A percentile compares a stretch with the other conserved stretches of the same genome.
Evolutionary conservation across 2,797 vertebrate genomes (phyloP).

Genomic region (Vultur gryphus): DNA sequence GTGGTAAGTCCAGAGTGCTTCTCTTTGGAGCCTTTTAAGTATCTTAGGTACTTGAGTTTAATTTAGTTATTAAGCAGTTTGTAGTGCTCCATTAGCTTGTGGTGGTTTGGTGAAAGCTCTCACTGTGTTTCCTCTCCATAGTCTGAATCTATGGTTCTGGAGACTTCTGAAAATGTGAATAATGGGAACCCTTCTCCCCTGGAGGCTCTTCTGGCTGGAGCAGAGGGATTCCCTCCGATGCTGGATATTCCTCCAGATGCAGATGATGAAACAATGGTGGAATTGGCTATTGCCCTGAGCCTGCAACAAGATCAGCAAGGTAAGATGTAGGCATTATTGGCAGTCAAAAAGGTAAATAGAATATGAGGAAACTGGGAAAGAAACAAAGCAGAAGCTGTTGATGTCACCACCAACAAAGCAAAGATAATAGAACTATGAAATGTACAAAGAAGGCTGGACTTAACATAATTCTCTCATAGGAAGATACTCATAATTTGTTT

Average conservation of each 20-base stretch:
- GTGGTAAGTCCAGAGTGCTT: slow-evolving; percentile 83
- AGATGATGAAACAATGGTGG: slow-evolving; percentile 99
- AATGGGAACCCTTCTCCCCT: slow-evolving; percentile 97
- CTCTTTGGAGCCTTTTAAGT: neutral
- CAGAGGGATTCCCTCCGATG: slow-evolving; percentile 97
- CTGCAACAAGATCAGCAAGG: slow-evolving; percentile 98
- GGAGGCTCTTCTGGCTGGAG: slow-evolving; percentile 95
- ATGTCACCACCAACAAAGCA: neutral
- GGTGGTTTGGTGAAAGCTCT: neutral
- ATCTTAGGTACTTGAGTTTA: neutral
- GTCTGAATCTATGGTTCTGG: slow-evolving; percentile 98
- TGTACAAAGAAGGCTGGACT: neutral
- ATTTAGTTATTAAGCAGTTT: neutral
- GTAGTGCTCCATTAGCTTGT: neutral
- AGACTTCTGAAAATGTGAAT: slow-evolving; percentile 93
- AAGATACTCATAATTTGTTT: neutral
- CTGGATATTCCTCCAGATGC: slow-evolving; percentile 98
- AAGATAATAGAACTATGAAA: neutral
- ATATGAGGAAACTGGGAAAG: neutral
- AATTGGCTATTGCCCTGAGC: slow-evolving; percentile 95
- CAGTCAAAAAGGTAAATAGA: neutral
- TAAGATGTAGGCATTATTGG: slow-evolving; percentile 35
- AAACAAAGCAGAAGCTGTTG: neutral
- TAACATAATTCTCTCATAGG: neutral
- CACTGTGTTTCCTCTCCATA: slow-evolving; percentile 57